Evolutionary conservation across 2,797 vertebrate species (phyloP), one percentile per base, ranked within the genome.

Genomic region (Danio tinwini): DNA sequence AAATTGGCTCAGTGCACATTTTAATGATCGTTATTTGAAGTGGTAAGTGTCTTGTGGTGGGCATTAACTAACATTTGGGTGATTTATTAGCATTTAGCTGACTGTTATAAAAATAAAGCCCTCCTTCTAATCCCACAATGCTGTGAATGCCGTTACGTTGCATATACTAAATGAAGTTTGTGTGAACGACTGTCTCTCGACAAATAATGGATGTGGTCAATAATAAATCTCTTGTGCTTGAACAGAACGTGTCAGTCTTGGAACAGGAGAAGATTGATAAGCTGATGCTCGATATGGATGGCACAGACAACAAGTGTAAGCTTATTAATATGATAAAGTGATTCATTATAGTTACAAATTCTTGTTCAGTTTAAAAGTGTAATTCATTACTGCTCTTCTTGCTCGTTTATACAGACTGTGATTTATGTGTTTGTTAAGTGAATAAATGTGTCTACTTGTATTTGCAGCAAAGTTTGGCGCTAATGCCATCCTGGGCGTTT

Each of bases 271-370:
- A 99, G 91, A 94, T 99, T 0, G 98, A 98, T 92, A 93, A 96
- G 79, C 93, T 99, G 90, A 98, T 99, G 98, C 88, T 99, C 59
- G 97, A 97, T 79, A 98, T 99, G 97, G 98, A 99, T 42, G 98
- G 97, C 75, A 95, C 97, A 2, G 98, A 99, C 6, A 99, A 99
- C 86, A 99, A 99, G 84, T 98, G 98, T 99, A 94, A 94, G 95
- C 87, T 2, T 73, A 0, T 2, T 65, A 17, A 50, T 53, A 9
- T 47, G 37, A 44, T 49, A 47, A 6, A 73, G 13, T 21, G n/a
- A 50, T 78, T 56, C 1, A 6, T 67, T 19, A 19, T 67, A 12
- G 8, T 62, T 73, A 16, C 19, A 49, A n/a, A 47, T 50, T 17
- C 39, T 62, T 50, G 3, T 44, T 45, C 0, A 0, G 1, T 7